A percentile compares a stretch with the other conserved stretches of the same genome.
Conservation (phyloP, 2,888 invertebrate species). For the Hirtodrosophila duncani region DNA sequence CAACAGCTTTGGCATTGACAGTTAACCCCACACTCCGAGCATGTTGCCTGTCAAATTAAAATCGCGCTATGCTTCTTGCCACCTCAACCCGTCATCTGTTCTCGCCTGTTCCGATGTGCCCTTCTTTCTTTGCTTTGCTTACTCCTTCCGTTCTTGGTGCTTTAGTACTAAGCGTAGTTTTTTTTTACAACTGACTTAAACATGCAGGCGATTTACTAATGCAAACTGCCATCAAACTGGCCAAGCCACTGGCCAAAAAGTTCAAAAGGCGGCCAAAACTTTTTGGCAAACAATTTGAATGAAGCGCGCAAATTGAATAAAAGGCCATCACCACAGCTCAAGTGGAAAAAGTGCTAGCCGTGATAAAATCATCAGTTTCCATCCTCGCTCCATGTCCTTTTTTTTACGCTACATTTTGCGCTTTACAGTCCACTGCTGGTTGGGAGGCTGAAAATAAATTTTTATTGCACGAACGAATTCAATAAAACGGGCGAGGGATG, state of each 20-base stretch:
- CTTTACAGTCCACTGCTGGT: constrained; percentile 17
- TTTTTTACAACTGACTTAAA: constrained; percentile 13
- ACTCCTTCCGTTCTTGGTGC: background rate
- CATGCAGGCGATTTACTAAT: constrained; percentile 29
- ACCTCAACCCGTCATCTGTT: no score
- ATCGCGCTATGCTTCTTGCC: constrained; percentile 2
- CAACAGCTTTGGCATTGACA: background rate
- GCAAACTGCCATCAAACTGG: constrained; percentile 17
- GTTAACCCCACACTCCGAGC: constrained; percentile 19
- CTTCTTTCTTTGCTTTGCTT: constrained; percentile 7
- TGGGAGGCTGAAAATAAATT: constrained; percentile 44
- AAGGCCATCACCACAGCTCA: constrained; percentile 54
- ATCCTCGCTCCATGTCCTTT: constrained; percentile 16
- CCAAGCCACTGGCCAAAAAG: constrained; percentile 51
- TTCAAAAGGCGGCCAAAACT: constrained; percentile 50
- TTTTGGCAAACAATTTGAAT: constrained; percentile 53
- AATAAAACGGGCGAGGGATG: constrained; percentile 36
- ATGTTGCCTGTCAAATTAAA: constrained; percentile 36
- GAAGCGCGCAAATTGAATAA: constrained; percentile 61
- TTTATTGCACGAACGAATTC: constrained; percentile 62
- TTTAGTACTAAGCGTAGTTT: constrained; percentile 17
- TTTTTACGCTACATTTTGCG: constrained; percentile 20
- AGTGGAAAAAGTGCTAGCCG: constrained; percentile 56
- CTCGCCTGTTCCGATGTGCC: no score
- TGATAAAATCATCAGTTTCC: constrained; percentile 58